A percentile compares a stretch with the other conserved stretches of the same genome.
Conservation (phyloP, 2,888 invertebrate genomes). For the Drosophila quasianomalipes region DNA sequence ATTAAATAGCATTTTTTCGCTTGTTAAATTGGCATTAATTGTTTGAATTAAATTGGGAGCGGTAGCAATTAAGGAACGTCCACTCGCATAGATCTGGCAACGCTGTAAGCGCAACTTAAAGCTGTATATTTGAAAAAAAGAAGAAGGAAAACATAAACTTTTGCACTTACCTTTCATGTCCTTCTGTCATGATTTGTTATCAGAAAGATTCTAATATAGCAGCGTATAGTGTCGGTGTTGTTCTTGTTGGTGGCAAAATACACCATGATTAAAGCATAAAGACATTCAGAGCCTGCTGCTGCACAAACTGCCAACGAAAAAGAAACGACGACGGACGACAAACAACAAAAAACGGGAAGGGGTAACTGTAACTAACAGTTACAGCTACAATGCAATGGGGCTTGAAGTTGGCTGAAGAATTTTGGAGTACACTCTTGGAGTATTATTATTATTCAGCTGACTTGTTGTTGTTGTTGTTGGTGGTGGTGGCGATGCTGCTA, state of each 20-base stretch:
- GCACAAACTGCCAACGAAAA: conserved; percentile 83
- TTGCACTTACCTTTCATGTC: conserved; percentile 93
- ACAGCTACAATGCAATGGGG: conserved; percentile 13
- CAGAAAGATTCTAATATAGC: conserved; percentile 93
- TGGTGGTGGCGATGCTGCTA: neutral
- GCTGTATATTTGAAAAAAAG: neutral
- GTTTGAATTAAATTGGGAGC: conserved; percentile 42
- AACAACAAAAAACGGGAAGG: conserved; percentile 18
- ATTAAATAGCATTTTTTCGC: conserved; percentile 49
- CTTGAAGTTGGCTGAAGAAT: conserved; percentile 17
- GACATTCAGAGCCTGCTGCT: conserved; percentile 87
- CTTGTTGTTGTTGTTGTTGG: conserved; percentile 20
- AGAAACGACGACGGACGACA: conserved; percentile 51
- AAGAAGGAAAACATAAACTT: neutral
- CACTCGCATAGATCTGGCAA: conserved; percentile 34
- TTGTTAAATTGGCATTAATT: conserved; percentile 55
- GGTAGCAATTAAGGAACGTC: conserved; percentile 30
- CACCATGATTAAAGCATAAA: conserved; percentile 94
- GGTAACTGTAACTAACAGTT: conserved; percentile 29
- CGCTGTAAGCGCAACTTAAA: conserved; percentile 18
- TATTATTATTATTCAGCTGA: conserved; percentile 19
- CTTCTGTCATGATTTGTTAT: conserved; percentile 96
- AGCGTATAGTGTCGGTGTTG: conserved; percentile 88
- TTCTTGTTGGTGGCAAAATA: conserved; percentile 88
- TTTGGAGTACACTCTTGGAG: conserved; percentile 16